phyloP scores from a whole-genome alignment of 2,888 invertebrate genomes.

The Ophion ellenae region DNA sequence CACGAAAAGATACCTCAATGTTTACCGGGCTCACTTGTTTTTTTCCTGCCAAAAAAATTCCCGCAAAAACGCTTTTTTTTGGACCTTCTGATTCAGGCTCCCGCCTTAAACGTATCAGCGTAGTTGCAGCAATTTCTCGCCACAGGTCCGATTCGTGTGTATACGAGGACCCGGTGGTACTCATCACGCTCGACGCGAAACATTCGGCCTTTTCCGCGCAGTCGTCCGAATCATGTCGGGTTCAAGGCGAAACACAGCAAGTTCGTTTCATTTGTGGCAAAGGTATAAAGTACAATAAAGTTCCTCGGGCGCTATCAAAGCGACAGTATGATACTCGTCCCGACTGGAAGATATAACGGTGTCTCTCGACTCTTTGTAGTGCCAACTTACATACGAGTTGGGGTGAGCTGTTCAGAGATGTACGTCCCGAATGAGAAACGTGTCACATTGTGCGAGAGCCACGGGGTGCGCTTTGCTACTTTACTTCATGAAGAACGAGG shows the following conservation, averaged over 20 bases:
- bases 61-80: too few relatives aligned
- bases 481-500: slow-evolving; percentile 54
- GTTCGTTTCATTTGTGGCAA: slow-evolving; percentile 51
- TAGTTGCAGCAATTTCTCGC: too few relatives aligned
- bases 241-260: slow-evolving; percentile 28
- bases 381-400: slow-evolving; percentile 46
- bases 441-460: slow-evolving; percentile 43
- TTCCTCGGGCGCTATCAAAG: slow-evolving; percentile 49
- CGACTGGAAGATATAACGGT: slow-evolving; percentile 44
- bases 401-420: slow-evolving; percentile 40
- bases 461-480: slow-evolving; percentile 50
- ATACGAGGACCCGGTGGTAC: neutral
- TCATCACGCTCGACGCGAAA: neutral
- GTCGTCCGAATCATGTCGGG: slow-evolving; percentile 19
- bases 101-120: too few relatives aligned
- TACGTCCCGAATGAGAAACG: slow-evolving; percentile 52
- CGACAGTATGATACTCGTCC: slow-evolving; percentile 47
- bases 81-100: too few relatives aligned
- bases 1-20: too few relatives aligned
- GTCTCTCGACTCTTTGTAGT: slow-evolving; percentile 58
- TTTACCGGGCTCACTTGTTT: too few relatives aligned
- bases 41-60: too few relatives aligned
- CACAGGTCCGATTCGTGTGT: neutral
- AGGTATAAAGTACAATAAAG: slow-evolving; percentile 49
- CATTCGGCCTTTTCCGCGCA: slow-evolving; percentile 1